phyloP scores from a whole-genome alignment of 2,113 vertebrate species.

The Tetrao urogallus region DNA sequence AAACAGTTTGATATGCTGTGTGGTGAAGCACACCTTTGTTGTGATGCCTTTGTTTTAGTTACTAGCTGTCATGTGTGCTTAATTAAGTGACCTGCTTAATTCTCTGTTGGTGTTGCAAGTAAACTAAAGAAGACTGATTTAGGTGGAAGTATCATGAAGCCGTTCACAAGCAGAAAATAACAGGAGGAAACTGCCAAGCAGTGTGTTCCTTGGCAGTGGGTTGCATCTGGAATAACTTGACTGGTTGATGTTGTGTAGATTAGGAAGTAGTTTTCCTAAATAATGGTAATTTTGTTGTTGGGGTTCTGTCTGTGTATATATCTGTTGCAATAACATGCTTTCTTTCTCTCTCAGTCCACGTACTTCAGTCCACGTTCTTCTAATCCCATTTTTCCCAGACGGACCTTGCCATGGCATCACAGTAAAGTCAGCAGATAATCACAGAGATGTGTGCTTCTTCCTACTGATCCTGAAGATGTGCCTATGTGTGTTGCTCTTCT shows the following conservation, averaged over 20 bases:
- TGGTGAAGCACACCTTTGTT: fast-evolving
- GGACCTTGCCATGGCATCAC: background rate
- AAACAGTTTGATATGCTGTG: background rate
- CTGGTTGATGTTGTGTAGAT: background rate
- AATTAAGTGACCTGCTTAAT: background rate
- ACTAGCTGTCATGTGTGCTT: background rate
- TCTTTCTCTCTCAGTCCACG: background rate
- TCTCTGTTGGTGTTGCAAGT: background rate
- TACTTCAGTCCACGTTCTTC: background rate
- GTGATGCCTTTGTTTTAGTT: background rate
- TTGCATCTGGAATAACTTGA: background rate
- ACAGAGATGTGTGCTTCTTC: background rate
- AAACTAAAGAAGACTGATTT: background rate
- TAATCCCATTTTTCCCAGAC: background rate
- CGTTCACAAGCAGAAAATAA: background rate
- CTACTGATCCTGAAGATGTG: background rate
- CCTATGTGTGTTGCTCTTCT: background rate
- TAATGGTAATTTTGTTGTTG: fast-evolving
- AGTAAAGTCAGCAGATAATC: background rate
- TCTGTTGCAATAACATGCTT: background rate
- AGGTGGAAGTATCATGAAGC: background rate
- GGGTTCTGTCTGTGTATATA: background rate
- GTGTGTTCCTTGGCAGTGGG: background rate
- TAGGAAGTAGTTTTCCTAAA: background rate
- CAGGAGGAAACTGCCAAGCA: background rate